Evolutionary conservation across 2,113 vertebrate genomes (phyloP), one percentile per base, ranked within the genome.

Genomic region (Ranitomeya imitator): DNA sequence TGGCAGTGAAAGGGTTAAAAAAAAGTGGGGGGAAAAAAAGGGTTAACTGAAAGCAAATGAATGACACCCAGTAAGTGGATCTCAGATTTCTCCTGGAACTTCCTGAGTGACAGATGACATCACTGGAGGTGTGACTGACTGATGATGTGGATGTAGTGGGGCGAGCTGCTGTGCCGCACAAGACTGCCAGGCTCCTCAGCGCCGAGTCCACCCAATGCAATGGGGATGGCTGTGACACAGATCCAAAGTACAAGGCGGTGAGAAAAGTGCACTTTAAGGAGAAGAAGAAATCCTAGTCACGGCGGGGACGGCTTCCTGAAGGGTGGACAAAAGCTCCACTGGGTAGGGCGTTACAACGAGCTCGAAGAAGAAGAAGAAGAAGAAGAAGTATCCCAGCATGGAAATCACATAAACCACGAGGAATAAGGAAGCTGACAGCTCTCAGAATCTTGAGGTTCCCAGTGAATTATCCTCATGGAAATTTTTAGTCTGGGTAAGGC

Each of bases 81-180:
- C 60, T 87, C 77, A 65, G 21, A 77, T 80, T 79, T 87, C 86
- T 69, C 51, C 15, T 23, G 77, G 86, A 87, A 87, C 86, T 87
- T 87, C 60, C 82, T 85, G 87, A 88, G 51, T 88, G 87, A 88
- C 87, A 85, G 81, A 85, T 88, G 81, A 88, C 87, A 88, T 88
- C 87, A 88, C 61, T 57, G 87, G 71, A 84, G 87, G 87, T 83
- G 81, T 85, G 87, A 79, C 87, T 69, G 81, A 63, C 54, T 88
- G 87, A n/a, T 88, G 87, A 83, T 88, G 87, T 78, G 82, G 80
- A 78, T 78, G 81, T 45, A 78, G 37, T 10, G 4, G 37, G 11
- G 69, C 11, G 5, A 65, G 85, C 31, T 71, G 73, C 52, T 69
- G 51, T 52, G 52, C 77, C 5, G 57, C 31, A 77, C 82, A 79